Base-by-base conservation (phyloP, 37 sponge, comb jelly and placozoan genomes). In the Halisarca cf. caerulea region DNA sequence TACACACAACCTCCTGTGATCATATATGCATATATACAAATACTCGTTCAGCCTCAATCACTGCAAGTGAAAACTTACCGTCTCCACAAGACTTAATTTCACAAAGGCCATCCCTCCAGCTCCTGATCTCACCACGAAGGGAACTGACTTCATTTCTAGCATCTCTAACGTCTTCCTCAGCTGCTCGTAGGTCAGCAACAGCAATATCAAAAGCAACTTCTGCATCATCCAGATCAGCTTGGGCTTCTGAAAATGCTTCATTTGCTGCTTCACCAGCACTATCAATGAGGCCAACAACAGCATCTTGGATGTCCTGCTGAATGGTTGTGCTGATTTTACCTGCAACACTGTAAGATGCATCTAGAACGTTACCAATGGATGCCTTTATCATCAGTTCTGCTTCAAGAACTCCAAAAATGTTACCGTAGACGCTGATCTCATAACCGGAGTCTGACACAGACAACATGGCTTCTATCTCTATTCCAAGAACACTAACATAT, bases 401-500 rank as follows among this genome's bases (percentile, higher is more conserved):
- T 34, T 73, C 28, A 8, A 71, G 51, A 30, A 84, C 73, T 0
- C 53, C 42, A 33, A 84, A 57, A 20, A 84, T 54, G 33, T 57
- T 55, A 0, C 84, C 84, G 33, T 72, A 43, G 11, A 84, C 15
- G 34, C 23, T 34, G 20, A 84, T 36, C 47, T 58, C 47, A 58
- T 35, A 84, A 17, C 57, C 39, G 23, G n/a, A 73, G 60, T 57
- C 72, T 18, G 60, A 36, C 34, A 72, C 45, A 33, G 23, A 3
- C 41, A 84, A 23, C 14, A 15, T 84, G 27, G 59, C 66, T 73
- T 84, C 84, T 21, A 72, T 39, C 3, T 30, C 15, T 27, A 84
- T 73, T 20, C 84, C 84, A 35, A 84, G 37, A 51, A 84, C 44
- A 11, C 23, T 28, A 11, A 84, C 59, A 55, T 73, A 84, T 3